phyloP scores from a whole-genome alignment of 1,140 invertebrate genomes.

The Anadara kagoshimensis region DNA sequence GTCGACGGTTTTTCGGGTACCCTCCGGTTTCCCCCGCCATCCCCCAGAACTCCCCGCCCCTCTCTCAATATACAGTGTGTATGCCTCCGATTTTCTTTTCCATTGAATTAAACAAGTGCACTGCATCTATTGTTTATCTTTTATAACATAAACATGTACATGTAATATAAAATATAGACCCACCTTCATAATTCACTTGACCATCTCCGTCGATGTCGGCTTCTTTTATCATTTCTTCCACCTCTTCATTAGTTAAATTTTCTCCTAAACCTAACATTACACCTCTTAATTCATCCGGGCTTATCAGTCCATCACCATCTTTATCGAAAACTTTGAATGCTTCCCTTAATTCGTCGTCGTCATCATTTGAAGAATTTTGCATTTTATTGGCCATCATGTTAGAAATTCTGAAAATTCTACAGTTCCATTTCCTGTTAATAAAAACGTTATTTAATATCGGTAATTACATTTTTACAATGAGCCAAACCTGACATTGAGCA shows the following conservation, averaged over 20 bases:
- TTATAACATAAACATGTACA: no score
- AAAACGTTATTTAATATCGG: no score
- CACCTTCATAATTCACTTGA: conserved; percentile 54
- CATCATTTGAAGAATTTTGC: neutral
- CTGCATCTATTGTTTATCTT: no score
- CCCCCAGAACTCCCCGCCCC: no score
- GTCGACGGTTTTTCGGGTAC: no score
- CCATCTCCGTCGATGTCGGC: conserved; percentile 90
- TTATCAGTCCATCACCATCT: conserved; percentile 1
- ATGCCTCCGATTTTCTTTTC: no score
- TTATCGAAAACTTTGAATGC: conserved; percentile 16
- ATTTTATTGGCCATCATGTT: conserved; percentile 7
- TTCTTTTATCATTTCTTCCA: conserved; percentile 93
- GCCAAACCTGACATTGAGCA: no score
- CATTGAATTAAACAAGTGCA: no score
- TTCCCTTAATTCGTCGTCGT: neutral
- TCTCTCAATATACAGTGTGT: no score
- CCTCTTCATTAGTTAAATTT: conserved; percentile 89
- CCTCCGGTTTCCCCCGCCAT: no score
- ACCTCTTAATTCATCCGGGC: conserved; percentile 36
- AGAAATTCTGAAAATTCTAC: conserved; percentile 1
- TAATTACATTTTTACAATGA: no score
- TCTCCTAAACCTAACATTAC: conserved; percentile 95
- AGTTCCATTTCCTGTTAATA: conserved; percentile 1
- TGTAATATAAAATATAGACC: no score